Conservation (phyloP, 2,888 invertebrate species). For the Cataglyphis albicans region DNA sequence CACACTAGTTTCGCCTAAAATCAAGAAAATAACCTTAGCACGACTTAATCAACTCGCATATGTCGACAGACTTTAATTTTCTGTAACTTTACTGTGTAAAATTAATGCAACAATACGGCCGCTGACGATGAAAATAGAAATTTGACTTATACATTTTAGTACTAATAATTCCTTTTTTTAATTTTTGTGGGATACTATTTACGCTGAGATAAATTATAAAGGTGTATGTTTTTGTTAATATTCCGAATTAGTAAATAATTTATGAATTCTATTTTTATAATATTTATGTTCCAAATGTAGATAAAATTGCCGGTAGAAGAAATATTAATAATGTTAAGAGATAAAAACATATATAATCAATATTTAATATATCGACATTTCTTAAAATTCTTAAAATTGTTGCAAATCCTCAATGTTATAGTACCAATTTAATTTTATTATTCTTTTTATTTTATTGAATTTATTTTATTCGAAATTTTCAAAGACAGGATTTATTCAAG, state of each 20-base stretch:
- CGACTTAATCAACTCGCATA: constrained; percentile 34
- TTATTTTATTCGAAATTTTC: background rate
- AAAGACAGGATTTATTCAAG: background rate
- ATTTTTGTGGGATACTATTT: background rate
- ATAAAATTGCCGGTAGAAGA: background rate
- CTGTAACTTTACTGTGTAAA: background rate
- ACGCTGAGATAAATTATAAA: background rate
- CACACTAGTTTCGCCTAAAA: constrained; percentile 11
- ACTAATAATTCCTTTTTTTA: background rate
- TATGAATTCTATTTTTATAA: background rate
- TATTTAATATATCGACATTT: background rate
- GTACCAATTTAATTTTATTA: background rate
- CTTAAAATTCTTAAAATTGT: background rate
- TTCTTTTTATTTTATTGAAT: background rate
- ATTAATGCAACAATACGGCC: background rate
- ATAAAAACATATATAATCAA: background rate
- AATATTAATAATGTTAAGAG: background rate
- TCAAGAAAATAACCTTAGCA: constrained; percentile 42
- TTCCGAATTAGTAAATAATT: background rate
- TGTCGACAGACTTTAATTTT: background rate
- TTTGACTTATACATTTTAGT: background rate
- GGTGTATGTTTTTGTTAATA: background rate
- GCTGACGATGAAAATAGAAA: background rate
- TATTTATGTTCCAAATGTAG: background rate
- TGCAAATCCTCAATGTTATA: background rate